phyloP scores from a whole-genome alignment of 2,797 vertebrate species.

The Gobio occitaniae region DNA sequence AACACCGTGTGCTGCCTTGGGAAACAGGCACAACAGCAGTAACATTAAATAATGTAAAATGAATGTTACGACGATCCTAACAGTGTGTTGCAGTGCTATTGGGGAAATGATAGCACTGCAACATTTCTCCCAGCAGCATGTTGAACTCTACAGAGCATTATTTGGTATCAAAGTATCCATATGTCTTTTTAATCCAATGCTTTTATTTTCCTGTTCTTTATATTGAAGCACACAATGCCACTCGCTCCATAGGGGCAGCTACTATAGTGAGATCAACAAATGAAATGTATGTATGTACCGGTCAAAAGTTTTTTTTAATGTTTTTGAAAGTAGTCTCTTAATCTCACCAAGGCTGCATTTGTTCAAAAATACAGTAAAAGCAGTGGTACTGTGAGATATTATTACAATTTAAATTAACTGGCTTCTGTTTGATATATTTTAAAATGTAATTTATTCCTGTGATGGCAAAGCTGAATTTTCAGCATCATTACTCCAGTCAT shows the following conservation, averaged over 20 bases:
- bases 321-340: too few species aligned
- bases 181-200: constrained; percentile 7
- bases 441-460: too few species aligned
- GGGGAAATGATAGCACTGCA: constrained; percentile 39
- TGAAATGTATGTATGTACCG: too few species aligned
- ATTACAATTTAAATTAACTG: too few species aligned
- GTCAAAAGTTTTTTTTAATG: too few species aligned
- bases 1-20: constrained; percentile 36
- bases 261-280: not conserved
- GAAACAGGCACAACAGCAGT: not conserved
- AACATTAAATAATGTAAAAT: constrained; percentile 37
- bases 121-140: constrained; percentile 30
- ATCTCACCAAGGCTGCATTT: too few species aligned
- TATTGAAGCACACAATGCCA: not conserved
- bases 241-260: not conserved
- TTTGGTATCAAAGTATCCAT: not conserved
- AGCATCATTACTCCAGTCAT: too few species aligned
- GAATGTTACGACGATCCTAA: constrained; percentile 20
- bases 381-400: too few species aligned
- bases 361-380: too few species aligned
- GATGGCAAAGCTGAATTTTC: too few species aligned
- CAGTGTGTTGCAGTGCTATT: constrained; percentile 12
- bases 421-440: too few species aligned
- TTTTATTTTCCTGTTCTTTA: not conserved
- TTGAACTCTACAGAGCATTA: constrained; percentile 27